phyloP scores from a whole-genome alignment of 2,113 vertebrate species.

The Petromus typicus region DNA sequence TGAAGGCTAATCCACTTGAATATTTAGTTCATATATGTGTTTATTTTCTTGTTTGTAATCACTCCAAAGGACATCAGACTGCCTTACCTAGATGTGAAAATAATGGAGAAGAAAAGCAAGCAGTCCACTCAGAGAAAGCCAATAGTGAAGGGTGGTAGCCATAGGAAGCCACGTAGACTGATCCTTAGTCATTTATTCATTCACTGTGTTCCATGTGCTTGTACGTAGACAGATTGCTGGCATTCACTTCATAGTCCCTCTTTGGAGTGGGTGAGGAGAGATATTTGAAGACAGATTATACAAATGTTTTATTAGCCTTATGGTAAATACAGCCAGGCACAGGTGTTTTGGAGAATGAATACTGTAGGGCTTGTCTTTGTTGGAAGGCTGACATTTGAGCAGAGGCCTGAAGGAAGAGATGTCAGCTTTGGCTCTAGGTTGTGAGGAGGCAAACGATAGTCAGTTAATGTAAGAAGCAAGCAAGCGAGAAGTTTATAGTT shows the following conservation, averaged over 20 bases:
- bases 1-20: rapidly evolving
- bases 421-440: background rate
- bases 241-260: background rate
- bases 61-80: background rate
- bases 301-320: background rate
- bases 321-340: background rate
- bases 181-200: background rate
- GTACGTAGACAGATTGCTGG: background rate
- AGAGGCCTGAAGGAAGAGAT: background rate
- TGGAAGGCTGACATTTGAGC: background rate
- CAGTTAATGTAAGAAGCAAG: background rate
- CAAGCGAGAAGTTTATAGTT: background rate
- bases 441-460: background rate
- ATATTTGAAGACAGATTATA: background rate
- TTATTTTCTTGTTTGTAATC: background rate
- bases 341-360: background rate
- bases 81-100: background rate
- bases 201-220: background rate
- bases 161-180: background rate
- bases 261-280: background rate
- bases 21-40: background rate
- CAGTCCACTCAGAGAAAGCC: background rate
- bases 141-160: background rate
- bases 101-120: background rate
- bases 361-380: background rate